Evolutionary conservation across 2,113 vertebrate genomes (phyloP), one percentile per base, ranked within the genome.

Genomic region (Catharus minimus): DNA sequence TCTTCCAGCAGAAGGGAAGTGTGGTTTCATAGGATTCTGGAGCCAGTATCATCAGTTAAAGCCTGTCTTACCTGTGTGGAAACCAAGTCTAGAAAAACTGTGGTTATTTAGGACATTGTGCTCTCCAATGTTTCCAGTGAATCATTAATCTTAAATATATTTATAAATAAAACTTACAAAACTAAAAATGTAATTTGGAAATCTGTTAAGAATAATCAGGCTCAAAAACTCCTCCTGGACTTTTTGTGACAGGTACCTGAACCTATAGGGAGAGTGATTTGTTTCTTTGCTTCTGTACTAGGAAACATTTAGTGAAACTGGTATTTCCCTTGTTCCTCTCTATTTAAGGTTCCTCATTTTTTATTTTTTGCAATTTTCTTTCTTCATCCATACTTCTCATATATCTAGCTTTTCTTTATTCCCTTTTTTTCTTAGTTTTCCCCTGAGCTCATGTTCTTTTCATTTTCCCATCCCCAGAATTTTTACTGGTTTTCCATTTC

Each of bases 141-240:
- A 47, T 60, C 28, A 38, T 76, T 64, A 6, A 56, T 64, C 79
- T 58, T 74, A 88, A 88, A 88, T 52, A 23, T 86, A 81, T 83
- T 88, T 94, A 80, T 88, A 95, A 94, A 66, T 64, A 86, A 88
- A 77, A 39, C 30, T 77, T 92, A 73, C 13, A 75, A 71, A 61
- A 53, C 61, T 94, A 78, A 93, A 90, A 86, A 49, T 86, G 65
- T 58, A 71, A 77, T 85, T 76, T 91, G 65, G 56, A 81, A 64
- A 94, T 41, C 76, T 92, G 82, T 88, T 96, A 91, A 79, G 18
- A 93, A 67, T 67, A 90, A 88, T 90, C 68, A 88, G 44, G 23
- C 60, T 83, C 76, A 86, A 83, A 90, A 86, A 19, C 22, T 89
- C 80, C 73, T 78, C 21, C 46, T 86, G 78, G 86, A 86, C 26